Evolutionary conservation across 2,888 invertebrate species (phyloP), one percentile per base, ranked within the genome.

Genomic region (Eretmocerus hayati): DNA sequence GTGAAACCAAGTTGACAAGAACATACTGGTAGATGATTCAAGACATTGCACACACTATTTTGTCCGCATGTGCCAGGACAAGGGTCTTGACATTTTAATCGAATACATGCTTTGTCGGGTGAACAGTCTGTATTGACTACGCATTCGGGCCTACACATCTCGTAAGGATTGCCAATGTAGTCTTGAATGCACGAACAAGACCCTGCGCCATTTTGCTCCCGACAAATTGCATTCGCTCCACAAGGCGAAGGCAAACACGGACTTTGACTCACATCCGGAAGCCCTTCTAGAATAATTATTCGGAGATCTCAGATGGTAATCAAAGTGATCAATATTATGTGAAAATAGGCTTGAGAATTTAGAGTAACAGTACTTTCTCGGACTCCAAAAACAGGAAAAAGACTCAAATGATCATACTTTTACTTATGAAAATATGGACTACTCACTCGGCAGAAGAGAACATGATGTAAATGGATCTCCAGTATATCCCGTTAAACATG

Each of bases 101-200:
- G 80, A 30, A 85, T 75, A 65, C 92, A 92, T 15, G 90, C 84
- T 63, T 80, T 81, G 62, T 85, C 79, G 44, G 78, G 71, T 1
- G 83, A 73, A 66, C 91, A 92, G 62, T 90, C 90, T 0, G 83
- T 78, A 65, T 85, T 90, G 8, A 85, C 73, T 1, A 87, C 79
- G 69, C 90, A 90, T 72, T 90, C 89, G 4, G 89, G 89, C 57
- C 87, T 79, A 64, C 89, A 89, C 41, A 81, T 83, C 46, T 80
- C 76, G 43, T 73, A 73, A 1, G 76, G 74, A 57, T 75, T 71
- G 18, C 75, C 75, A 11, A 60, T 63, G 48, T 72, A 69, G 53
- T 68, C 68, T 20, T 64, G 57, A 30, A 72, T 59, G 51, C 75
- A 76, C 6, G 62, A 65, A 51, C 73, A 73, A 20, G 50, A 15